Percentiles rank a stretch among this genome's conserved stretches.
phyloP scores from a whole-genome alignment of 35 echinoderm and acorn worm genomes.

The Amphiura filiformis region DNA sequence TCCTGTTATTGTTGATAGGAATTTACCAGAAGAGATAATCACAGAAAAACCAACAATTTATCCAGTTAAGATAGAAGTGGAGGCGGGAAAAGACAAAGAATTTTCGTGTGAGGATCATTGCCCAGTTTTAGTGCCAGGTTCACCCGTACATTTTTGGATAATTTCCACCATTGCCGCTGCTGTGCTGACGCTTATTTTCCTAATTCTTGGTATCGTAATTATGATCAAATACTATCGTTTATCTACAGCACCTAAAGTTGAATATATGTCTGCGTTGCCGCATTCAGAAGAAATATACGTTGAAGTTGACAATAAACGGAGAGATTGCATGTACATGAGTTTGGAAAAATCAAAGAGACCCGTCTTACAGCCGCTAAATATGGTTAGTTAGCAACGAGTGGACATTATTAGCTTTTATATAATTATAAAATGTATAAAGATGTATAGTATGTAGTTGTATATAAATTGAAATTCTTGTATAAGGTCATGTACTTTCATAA shows the following conservation, averaged over 20 bases:
- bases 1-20: not conserved
- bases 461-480: too few species aligned
- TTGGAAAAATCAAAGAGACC: not conserved
- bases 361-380: not conserved
- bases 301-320: not conserved
- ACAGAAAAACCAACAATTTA: not conserved
- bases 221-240: constrained; percentile 2
- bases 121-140: not conserved
- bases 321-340: not conserved
- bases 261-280: not conserved
- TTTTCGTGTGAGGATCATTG: not conserved
- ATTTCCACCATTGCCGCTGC: not conserved
- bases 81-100: not conserved
- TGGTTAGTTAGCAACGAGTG: not conserved
- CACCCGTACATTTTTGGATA: not conserved
- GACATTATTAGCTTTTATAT: too few species aligned
- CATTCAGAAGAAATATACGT: constrained; percentile 7
- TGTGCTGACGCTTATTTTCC: not conserved
- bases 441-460: too few species aligned
- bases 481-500: too few species aligned
- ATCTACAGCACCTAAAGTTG: not conserved
- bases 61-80: not conserved
- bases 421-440: too few species aligned
- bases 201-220: not conserved
- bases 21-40: not conserved